Base-by-base conservation (phyloP, 2,888 invertebrate species). In the Ptychoptera contaminata region DNA sequence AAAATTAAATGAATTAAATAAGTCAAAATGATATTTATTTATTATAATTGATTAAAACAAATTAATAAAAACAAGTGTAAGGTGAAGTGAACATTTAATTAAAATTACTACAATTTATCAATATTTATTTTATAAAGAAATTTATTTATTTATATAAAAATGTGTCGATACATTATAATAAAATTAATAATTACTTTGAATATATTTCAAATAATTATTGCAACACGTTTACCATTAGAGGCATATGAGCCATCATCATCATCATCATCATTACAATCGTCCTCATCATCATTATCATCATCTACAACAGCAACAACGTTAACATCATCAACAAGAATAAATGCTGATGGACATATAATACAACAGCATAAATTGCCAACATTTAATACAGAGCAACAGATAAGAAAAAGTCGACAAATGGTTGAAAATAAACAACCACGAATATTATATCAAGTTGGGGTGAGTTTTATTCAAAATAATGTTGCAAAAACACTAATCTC, bases 361-460 rank as follows among this genome's bases (percentile, higher is more conserved):
- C 42, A 34, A 34, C 42, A n/a, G n/a, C n/a, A 23, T 23, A 23
- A 23, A 23, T 23, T 23, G 23, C 23, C 23, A 34, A 43, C 52
- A 30, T 31, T 44, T 37, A 42, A 42, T 51, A 52, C 57, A 44
- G 57, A 59, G 48, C 58, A 56, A 23, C 56, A 23, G 23, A 23
- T 23, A 23, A 23, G 62, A 52, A 58, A 60, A 44, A 56, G 63
- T 48, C 57, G 63, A 67, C 72, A 58, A 70, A 72, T 61, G 70
- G 66, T 69, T 52, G 67, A 69, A 51, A 69, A 68, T 55, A 66
- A 64, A 52, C 66, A 70, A 48, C 69, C 76, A 46, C 74, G 76
- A 62, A 72, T 83, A 52, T 69, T 84, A 48, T 84, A 82, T 62
- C 83, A 63, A 59, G 59, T 63, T 53, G 63, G 63, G 61, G 63